A percentile compares a stretch with the other conserved stretches of the same genome.
Conservation (phyloP, 2,797 vertebrate species). For the Glyptemys insculpta region DNA sequence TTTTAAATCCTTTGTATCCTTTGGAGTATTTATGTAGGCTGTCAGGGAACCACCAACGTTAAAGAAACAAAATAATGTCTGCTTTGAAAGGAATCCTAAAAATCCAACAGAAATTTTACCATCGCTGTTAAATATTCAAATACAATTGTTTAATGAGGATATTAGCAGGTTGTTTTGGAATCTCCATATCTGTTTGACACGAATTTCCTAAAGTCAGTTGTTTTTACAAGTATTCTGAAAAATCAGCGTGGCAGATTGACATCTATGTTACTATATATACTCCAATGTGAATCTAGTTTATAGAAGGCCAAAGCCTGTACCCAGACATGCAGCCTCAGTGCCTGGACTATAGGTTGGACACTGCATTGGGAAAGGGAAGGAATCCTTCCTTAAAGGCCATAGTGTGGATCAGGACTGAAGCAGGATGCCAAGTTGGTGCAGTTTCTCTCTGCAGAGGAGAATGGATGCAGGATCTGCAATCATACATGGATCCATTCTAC, state of each 20-base stretch:
- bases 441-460: not conserved
- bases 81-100: constrained; percentile 42
- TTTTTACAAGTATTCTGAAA: not conserved
- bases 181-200: not conserved
- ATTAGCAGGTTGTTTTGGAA: constrained; percentile 13
- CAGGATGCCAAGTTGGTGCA: not conserved
- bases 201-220: not conserved
- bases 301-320: not conserved
- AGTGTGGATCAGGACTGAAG: no score
- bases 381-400: not conserved
- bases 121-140: constrained; percentile 16
- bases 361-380: not conserved
- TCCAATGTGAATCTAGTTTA: not conserved
- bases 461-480: not conserved
- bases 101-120: constrained; percentile 38
- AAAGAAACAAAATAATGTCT: constrained; percentile 40
- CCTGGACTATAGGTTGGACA: not conserved
- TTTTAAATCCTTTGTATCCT: constrained; percentile 61
- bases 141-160: constrained; percentile 44
- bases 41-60: constrained; percentile 45
- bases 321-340: not conserved
- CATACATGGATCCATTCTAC: no score
- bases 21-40: constrained; percentile 60
- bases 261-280: not conserved
- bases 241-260: not conserved